A percentile compares a stretch with the other conserved stretches of the same genome.
These are phyloP conservation scores for Ricordea florida DNA, from an alignment of 92 coral and sea anemone genomes.

Conservation along the genomic window DNA sequence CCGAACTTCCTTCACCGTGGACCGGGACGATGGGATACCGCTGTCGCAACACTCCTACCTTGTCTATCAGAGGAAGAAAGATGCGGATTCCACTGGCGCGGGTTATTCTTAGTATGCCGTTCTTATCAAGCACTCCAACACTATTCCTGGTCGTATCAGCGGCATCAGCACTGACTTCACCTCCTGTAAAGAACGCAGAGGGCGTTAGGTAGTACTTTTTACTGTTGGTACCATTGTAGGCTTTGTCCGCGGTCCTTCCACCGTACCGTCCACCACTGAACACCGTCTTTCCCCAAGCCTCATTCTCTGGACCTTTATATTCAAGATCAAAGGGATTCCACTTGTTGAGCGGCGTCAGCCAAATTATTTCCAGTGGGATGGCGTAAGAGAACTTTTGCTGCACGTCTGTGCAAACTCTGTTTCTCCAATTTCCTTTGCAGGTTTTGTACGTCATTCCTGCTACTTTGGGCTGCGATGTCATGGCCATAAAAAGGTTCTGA, in stretches of 20 bases:
- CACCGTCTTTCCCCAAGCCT: slow-evolving; percentile 68
- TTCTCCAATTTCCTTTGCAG: slow-evolving; percentile 31
- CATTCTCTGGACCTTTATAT: slow-evolving; percentile 65
- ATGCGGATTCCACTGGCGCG: slow-evolving; percentile 87
- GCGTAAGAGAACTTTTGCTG: slow-evolving; percentile 87
- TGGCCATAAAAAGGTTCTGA: slow-evolving; percentile 83
- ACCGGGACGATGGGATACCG: slow-evolving; percentile 89
- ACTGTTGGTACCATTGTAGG: slow-evolving; percentile 71
- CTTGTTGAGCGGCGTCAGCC: slow-evolving; percentile 80
- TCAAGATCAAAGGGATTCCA: slow-evolving; percentile 89
- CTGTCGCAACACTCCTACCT: slow-evolving; percentile 67
- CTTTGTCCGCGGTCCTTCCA: slow-evolving; percentile 61
- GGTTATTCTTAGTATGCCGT: slow-evolving; percentile 44
- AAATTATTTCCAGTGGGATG: slow-evolving; percentile 90
- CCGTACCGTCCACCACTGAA: slow-evolving; percentile 64
- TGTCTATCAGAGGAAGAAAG: slow-evolving; percentile 60
- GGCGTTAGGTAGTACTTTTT: slow-evolving; percentile 68
- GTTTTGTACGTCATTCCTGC: slow-evolving; percentile 75
- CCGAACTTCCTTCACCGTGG: slow-evolving; percentile 78
- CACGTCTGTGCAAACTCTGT: slow-evolving; percentile 26
- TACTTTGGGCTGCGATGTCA: slow-evolving; percentile 86
- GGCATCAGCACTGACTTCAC: slow-evolving; percentile 49
- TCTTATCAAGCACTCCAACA: slow-evolving; percentile 69
- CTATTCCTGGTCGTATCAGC: slow-evolving; percentile 77
- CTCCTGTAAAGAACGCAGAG: slow-evolving; percentile 63